Base-by-base conservation (phyloP, 2,888 invertebrate genomes). In the Cryptops parisi region DNA sequence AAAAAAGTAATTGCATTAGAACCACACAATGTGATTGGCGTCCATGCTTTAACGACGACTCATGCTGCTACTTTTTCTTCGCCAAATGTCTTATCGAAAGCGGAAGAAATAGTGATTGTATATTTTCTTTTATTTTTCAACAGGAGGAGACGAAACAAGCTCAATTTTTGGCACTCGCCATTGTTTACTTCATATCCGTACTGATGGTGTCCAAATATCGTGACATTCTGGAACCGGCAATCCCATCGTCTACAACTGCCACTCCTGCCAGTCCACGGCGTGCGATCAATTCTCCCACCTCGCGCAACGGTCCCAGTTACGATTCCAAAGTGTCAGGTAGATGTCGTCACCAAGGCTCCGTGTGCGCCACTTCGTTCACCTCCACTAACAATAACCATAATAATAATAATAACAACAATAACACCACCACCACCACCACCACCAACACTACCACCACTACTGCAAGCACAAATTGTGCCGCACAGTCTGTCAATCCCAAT, bases 71-170 rank as follows among this genome's bases (percentile, higher is more conserved):
- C n/a, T n/a, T n/a, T n/a, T n/a, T n/a, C n/a, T n/a, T n/a, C n/a
- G n/a, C n/a, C n/a, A n/a, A n/a, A n/a, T n/a, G n/a, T n/a, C n/a
- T n/a, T n/a, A n/a, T n/a, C n/a, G 2, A 39, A 39, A 39, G 4
- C 40, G 19, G 4, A 2, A 39, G 19, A 39, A 39, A 39, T 17
- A 39, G 15, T 15, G 19, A 45, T n/a, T 47, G 3, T 4, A 47
- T 25, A 26, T 9, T 22, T 26, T 1, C 23, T 15, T 23, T 46
- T 46, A 23, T 46, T 46, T 46, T 43, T 45, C 75, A 76, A 38
- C 75, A 97, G 96, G 97, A 99, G 78, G 98, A 99, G 76, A 96
- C 94, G 49, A 96, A 98, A 68, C 98, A 98, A 73, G 97, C 98
- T 2, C 97, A 99, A 76, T 99, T 98, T 77, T 78, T 99, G 62